Conservation (phyloP, 2,888 invertebrate species). For the Troides aeacus region DNA sequence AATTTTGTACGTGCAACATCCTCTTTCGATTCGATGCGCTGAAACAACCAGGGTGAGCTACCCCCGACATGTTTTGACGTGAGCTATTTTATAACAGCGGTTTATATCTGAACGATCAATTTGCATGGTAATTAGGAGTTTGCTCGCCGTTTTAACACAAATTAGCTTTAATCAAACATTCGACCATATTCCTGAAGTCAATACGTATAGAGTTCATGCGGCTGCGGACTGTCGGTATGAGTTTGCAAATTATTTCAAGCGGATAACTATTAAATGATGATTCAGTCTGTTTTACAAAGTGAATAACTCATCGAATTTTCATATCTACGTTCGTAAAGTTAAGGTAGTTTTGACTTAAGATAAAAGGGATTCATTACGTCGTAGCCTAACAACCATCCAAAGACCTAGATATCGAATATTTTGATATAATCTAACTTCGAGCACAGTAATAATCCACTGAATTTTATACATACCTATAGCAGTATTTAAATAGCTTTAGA, state of each 20-base stretch:
- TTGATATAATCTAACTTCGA: too few relatives aligned
- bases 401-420: too few relatives aligned
- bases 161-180: slow-evolving; percentile 61
- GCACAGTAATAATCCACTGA: too few relatives aligned
- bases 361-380: too few relatives aligned
- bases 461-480: too few relatives aligned
- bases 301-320: neutral
- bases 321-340: too few relatives aligned
- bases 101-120: slow-evolving; percentile 68
- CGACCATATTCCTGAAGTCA: slow-evolving; percentile 45
- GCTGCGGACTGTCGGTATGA: slow-evolving; percentile 6
- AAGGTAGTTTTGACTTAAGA: too few relatives aligned
- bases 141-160: slow-evolving; percentile 65
- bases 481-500: too few relatives aligned
- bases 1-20: slow-evolving; percentile 7
- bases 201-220: slow-evolving; percentile 27
- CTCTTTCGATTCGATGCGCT: slow-evolving; percentile 16
- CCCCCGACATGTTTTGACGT: slow-evolving; percentile 26
- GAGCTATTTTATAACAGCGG: slow-evolving; percentile 59
- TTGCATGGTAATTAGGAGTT: slow-evolving; percentile 74
- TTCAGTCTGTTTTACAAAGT: neutral
- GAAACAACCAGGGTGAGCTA: slow-evolving; percentile 16
- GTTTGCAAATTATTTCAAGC: slow-evolving; percentile 12
- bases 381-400: too few relatives aligned
- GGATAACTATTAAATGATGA: neutral